phyloP scores from a whole-genome alignment of 2,797 vertebrate genomes.

The Galagoides demidoff region DNA sequence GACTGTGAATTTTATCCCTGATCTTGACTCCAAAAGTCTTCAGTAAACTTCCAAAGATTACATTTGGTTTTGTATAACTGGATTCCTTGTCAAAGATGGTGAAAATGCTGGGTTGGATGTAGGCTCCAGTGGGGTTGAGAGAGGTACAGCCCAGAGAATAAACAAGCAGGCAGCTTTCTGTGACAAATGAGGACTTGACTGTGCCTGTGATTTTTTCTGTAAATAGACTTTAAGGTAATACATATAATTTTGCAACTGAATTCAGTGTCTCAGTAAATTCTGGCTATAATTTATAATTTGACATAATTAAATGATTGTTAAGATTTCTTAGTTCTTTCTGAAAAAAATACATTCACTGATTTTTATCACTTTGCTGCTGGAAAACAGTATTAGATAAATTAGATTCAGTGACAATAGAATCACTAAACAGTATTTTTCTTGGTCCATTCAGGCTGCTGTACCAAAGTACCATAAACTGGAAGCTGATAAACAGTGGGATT shows the following conservation, averaged over 20 bases:
- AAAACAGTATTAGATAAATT: background rate
- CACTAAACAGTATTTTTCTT: background rate
- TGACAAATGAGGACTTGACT: background rate
- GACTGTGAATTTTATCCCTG: background rate
- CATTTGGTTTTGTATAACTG: background rate
- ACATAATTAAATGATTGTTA: background rate
- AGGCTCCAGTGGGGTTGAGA: background rate
- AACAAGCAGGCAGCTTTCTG: background rate
- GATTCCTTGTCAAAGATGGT: background rate
- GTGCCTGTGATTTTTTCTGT: background rate
- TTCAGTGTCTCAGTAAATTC: background rate
- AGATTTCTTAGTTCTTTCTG: constrained; percentile 39
- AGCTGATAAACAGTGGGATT: background rate
- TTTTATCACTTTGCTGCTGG: constrained; percentile 36
- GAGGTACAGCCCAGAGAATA: background rate
- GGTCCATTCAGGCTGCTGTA: background rate
- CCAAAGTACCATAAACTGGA: background rate
- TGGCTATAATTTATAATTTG: background rate
- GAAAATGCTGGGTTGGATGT: background rate
- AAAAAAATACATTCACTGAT: constrained; percentile 36
- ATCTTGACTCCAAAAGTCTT: background rate
- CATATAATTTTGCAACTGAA: background rate
- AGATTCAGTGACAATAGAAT: constrained; percentile 25
- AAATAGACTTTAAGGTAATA: constrained; percentile 31
- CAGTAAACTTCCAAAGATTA: background rate